Percentiles rank a stretch among this genome's conserved stretches.
These are phyloP conservation scores for Calameuta filiformis DNA, from an alignment of 2,888 invertebrate species.

Conservation along the genomic window DNA sequence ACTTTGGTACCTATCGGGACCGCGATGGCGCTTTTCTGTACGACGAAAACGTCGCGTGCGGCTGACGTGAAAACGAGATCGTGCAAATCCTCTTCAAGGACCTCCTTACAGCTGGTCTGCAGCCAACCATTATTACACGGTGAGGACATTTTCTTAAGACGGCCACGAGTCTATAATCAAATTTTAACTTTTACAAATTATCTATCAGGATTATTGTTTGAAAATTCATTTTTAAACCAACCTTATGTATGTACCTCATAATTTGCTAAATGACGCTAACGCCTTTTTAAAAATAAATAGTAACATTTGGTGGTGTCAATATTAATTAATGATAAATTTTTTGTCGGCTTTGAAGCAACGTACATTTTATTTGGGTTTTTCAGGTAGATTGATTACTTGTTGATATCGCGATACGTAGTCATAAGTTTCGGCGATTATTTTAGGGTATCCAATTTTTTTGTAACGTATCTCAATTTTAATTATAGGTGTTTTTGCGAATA, in stretches of 20 bases:
- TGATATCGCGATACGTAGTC: neutral
- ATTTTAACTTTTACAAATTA: neutral
- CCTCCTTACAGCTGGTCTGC: slow-evolving; percentile 20
- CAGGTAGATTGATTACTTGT: neutral
- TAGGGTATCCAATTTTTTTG: neutral
- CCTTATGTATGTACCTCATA: neutral
- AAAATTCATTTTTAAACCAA: neutral
- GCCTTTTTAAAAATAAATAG: neutral
- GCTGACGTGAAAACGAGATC: slow-evolving; percentile 28
- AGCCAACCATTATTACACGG: slow-evolving; percentile 13
- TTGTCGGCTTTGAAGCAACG: neutral
- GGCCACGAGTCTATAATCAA: neutral
- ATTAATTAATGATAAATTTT: neutral
- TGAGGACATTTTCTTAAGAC: neutral
- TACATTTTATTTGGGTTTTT: neutral
- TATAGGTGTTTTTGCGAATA: neutral
- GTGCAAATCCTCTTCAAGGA: slow-evolving; percentile 18
- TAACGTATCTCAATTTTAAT: neutral
- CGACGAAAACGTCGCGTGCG: slow-evolving; percentile 9
- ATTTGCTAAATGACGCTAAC: neutral
- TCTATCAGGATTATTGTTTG: neutral
- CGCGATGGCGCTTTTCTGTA: slow-evolving; percentile 42
- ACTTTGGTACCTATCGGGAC: slow-evolving; percentile 44
- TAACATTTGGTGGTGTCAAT: neutral
- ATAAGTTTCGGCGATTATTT: neutral